These are phyloP conservation scores for Alcis repandata DNA, from an alignment of 2,888 invertebrate species.

Conservation along the genomic window DNA sequence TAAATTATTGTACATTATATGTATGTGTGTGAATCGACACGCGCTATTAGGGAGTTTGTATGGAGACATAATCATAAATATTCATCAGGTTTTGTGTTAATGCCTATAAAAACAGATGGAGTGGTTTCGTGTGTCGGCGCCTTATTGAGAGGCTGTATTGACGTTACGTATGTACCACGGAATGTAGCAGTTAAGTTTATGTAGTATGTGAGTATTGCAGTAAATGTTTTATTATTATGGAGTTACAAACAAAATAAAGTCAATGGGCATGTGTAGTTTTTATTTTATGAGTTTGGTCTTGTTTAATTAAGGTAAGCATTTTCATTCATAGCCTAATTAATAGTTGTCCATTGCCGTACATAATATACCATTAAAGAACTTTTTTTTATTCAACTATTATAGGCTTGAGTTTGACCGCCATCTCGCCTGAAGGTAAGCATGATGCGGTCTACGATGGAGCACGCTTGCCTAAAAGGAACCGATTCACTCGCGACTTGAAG, in stretches of 20 bases:
- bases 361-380: too few species aligned
- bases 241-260: neutral
- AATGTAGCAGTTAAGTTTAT: conserved; percentile 2
- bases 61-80: conserved; percentile 66
- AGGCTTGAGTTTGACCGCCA: too few species aligned
- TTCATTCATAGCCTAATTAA: too few species aligned
- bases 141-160: conserved; percentile 27
- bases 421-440: too few species aligned
- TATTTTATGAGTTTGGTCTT: neutral
- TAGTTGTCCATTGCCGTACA: too few species aligned
- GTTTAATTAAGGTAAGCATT: too few species aligned
- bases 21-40: conserved; percentile 57
- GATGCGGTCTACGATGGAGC: too few species aligned
- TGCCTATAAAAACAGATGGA: conserved; percentile 64
- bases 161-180: conserved; percentile 18
- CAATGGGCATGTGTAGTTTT: neutral
- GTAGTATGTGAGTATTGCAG: conserved; percentile 1
- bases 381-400: too few species aligned
- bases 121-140: conserved; percentile 32
- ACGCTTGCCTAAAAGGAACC: too few species aligned
- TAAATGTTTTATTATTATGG: conserved; percentile 15
- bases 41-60: conserved; percentile 68
- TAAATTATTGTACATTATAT: conserved; percentile 56
- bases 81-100: conserved; percentile 69
- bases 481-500: too few species aligned